Conservation (phyloP, 1,140 invertebrate species). For the Zaprionus camerounensis region DNA sequence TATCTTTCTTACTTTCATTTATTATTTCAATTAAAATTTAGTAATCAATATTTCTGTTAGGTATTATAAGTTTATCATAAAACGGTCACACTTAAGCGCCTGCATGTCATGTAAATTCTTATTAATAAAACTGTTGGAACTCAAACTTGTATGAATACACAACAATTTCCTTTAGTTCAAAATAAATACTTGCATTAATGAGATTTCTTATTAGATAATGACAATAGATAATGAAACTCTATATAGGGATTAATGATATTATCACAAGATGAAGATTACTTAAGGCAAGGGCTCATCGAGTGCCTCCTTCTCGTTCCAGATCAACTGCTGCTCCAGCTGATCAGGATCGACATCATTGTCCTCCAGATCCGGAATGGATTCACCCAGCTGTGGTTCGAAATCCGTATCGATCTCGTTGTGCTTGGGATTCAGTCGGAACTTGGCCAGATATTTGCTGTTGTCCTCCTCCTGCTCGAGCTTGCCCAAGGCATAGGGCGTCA, state of each 20-base stretch:
- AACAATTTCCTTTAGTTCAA: background rate
- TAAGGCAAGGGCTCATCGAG: slow-evolving; percentile 49
- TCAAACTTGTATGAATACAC: no score
- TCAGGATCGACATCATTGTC: slow-evolving; percentile 15
- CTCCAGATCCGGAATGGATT: slow-evolving; percentile 50
- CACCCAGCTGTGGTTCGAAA: slow-evolving; percentile 62
- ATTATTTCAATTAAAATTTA: background rate
- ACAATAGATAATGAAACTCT: background rate
- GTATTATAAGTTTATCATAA: no score
- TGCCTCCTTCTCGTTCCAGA: slow-evolving; percentile 20
- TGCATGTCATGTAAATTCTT: no score
- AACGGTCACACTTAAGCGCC: no score
- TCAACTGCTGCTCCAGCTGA: slow-evolving; percentile 45
- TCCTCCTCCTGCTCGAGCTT: slow-evolving; percentile 40
- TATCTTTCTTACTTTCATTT: background rate
- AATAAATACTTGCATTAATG: background rate
- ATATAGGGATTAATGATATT: background rate
- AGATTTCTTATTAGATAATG: background rate
- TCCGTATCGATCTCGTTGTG: slow-evolving; percentile 45
- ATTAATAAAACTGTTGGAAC: no score
- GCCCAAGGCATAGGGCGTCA: slow-evolving; percentile 86
- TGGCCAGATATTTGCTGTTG: slow-evolving; percentile 55
- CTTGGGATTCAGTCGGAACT: slow-evolving; percentile 30
- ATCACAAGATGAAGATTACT: slow-evolving; percentile 9
- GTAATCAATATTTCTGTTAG: no score